phyloP scores from a whole-genome alignment of 1,140 invertebrate species.

The Diachasmimorpha longicaudata region DNA sequence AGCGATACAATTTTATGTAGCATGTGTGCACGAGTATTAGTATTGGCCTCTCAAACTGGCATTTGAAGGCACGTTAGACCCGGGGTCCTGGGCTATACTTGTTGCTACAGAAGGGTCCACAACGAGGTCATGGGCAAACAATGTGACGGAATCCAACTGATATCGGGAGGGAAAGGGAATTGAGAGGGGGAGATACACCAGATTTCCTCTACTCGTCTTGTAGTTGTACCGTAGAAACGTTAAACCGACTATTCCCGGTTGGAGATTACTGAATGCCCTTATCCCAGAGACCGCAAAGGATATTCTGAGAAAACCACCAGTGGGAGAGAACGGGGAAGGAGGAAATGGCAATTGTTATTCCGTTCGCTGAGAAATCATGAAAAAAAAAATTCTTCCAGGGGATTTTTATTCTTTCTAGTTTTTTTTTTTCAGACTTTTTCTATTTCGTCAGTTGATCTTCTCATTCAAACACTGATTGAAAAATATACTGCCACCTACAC shows the following conservation, averaged over 20 bases:
- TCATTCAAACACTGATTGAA: no score
- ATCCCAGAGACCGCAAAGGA: slow-evolving; percentile 39
- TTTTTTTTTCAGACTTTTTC: no score
- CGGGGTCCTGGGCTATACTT: neutral
- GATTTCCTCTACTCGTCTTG: neutral
- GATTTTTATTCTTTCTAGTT: neutral
- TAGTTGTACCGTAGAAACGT: neutral
- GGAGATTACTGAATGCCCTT: slow-evolving; percentile 6
- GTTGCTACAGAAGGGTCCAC: neutral
- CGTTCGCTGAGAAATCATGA: neutral
- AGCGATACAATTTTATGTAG: neutral
- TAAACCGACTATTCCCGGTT: slow-evolving; percentile 1
- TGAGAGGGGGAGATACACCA: neutral
- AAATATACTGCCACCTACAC: no score
- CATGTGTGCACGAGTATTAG: neutral
- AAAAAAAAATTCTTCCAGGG: neutral
- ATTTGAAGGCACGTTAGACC: neutral
- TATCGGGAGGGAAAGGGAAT: neutral
- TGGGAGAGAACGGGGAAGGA: slow-evolving; percentile 22
- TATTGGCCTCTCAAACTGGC: neutral
- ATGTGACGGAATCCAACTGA: slow-evolving; percentile 1
- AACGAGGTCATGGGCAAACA: slow-evolving; percentile 4
- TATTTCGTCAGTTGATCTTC: no score
- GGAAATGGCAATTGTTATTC: neutral
- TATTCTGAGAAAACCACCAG: slow-evolving; percentile 39